Base-by-base conservation (phyloP, 2,113 vertebrate species). In the Tiliqua scincoides region DNA sequence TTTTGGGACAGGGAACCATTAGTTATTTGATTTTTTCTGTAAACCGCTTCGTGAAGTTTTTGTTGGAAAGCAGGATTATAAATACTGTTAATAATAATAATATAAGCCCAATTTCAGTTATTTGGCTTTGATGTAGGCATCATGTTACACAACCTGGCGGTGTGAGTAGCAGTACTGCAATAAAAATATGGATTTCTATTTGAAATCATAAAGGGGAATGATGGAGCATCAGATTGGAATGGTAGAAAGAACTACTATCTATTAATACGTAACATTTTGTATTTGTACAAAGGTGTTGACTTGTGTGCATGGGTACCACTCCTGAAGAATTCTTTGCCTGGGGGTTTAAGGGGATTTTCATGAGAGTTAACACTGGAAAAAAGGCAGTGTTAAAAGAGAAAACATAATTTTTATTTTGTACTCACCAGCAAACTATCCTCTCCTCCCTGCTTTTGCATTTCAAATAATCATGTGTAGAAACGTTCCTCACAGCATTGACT, bases 401-500 rank as follows among this genome's bases (percentile, higher is more conserved):
- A 48, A 8, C 43, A 48, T 48, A 48, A 48, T 18, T 54, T 32
- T 61, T 37, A 25, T 79, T 61, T 63, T 40, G 32, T 30, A 59
- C 77, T 37, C 35, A 27, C 37, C 2, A 40, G 25, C 18, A 72
- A 61, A 43, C 30, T 5, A 2, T 2, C 4, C 17, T 18, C 40
- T 12, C 59, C 7, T 68, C 3, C 71, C 54, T 6, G n/a, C n/a
- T 4, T 72, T 74, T 43, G 35, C 54, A 32, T 52, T 84, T 63
- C 18, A 63, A 8, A 73, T 83, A 54, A 73, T 63, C 43, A 48
- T 86, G 27, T 77, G 80, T 79, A 84, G 84, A 43, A 85, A 71
- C 72, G 76, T 86, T 80, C 65, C 23, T 61, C 59, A 7, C 3
- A 6, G 25, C 20, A 23, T 59, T 52, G 30, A 67, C 32, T 89